These are phyloP conservation scores for Okamejei kenojei DNA, from an alignment of 2,797 vertebrate genomes.

Conservation along the genomic window DNA sequence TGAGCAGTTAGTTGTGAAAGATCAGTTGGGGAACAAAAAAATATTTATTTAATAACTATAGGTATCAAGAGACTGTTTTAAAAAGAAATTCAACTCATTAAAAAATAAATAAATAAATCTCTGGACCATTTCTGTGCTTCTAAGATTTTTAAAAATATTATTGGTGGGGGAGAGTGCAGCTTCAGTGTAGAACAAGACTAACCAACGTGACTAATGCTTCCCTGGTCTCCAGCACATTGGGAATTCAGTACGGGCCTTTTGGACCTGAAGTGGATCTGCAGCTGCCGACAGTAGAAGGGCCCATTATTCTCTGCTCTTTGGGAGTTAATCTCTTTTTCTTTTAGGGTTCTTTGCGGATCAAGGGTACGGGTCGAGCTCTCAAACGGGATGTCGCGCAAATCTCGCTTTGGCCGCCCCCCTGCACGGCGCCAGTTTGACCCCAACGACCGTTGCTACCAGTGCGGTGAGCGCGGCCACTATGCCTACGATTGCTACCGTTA, in stretches of 20 bases:
- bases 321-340: not conserved
- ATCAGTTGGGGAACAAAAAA: not conserved
- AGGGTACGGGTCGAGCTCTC: constrained; percentile 72
- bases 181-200: not conserved
- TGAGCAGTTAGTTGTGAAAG: too few species aligned
- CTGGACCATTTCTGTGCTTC: not conserved
- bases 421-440: constrained; percentile 70
- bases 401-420: constrained; percentile 61
- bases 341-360: constrained; percentile 66
- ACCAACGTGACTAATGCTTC: not conserved
- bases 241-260: not conserved
- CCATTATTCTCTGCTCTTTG: not conserved
- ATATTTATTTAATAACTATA: too few species aligned
- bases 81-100: not conserved
- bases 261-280: not conserved
- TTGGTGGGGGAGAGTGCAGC: not conserved
- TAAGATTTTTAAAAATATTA: not conserved
- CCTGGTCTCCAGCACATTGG: not conserved
- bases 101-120: not conserved
- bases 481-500: constrained; percentile 75
- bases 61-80: too few species aligned
- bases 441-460: constrained; percentile 71
- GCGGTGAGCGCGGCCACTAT: constrained; percentile 69
- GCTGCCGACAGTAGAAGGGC: not conserved
- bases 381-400: constrained; percentile 66